A percentile compares a stretch with the other conserved stretches of the same genome.
These are phyloP conservation scores for Halcyon senegalensis DNA, from an alignment of 2,113 vertebrate genomes.

Conservation along the genomic window DNA sequence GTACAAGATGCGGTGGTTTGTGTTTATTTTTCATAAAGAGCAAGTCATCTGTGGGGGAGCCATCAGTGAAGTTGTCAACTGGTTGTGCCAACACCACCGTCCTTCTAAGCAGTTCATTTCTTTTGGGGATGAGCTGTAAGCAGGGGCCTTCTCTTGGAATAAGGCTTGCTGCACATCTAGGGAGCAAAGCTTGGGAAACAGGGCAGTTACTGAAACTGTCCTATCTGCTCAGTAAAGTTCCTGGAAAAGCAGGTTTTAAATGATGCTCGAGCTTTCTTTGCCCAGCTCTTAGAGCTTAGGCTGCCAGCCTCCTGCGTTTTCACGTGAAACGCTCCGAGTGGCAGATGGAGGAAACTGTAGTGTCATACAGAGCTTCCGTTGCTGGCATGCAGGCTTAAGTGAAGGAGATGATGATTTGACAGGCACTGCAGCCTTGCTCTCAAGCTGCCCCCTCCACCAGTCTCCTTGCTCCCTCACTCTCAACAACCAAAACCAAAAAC, in stretches of 20 bases:
- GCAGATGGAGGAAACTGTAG: neutral
- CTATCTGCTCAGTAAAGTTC: neutral
- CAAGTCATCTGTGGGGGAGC: slow-evolving; percentile 1
- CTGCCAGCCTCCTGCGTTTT: neutral
- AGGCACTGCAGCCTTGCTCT: neutral
- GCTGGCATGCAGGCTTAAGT: neutral
- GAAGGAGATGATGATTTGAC: neutral
- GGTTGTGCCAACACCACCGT: neutral
- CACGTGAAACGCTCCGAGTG: neutral
- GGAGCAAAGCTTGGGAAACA: neutral
- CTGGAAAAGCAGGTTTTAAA: neutral
- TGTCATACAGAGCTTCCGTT: neutral
- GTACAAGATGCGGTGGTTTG: neutral
- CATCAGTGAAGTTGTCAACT: neutral
- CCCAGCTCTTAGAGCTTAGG: neutral
- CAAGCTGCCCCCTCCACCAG: neutral
- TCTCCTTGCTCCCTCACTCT: neutral
- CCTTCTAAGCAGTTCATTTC: neutral
- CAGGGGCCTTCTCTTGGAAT: neutral
- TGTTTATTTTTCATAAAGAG: slow-evolving; percentile 14
- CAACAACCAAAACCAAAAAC: neutral
- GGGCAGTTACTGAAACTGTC: neutral
- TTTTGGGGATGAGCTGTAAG: neutral
- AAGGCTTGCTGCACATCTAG: neutral
- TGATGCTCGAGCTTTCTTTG: neutral